Percentiles rank a stretch among this genome's conserved stretches.
These are phyloP conservation scores for Cephus cinctus DNA, from an alignment of 1,140 invertebrate genomes.

Conservation along the genomic window DNA sequence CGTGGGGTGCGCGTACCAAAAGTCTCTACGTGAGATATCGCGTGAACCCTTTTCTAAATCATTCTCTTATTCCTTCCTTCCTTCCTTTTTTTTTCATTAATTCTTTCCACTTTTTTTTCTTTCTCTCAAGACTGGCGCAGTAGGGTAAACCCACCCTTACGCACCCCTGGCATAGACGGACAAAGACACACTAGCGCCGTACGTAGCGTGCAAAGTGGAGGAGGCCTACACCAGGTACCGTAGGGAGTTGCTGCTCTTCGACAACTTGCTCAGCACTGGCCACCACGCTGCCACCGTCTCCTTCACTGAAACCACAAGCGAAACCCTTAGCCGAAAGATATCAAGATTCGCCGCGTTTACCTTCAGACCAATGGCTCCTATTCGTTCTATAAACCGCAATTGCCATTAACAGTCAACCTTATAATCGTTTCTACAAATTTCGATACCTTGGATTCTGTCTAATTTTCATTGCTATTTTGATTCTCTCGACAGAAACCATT, in stretches of 20 bases:
- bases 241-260: constrained; percentile 40
- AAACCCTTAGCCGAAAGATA: too few species aligned
- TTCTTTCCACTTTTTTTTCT: background rate
- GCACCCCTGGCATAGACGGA: constrained; percentile 31
- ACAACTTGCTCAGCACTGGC: constrained; percentile 42
- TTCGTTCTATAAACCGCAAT: too few species aligned
- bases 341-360: too few species aligned
- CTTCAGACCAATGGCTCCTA: too few species aligned
- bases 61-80: background rate
- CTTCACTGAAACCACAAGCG: constrained; percentile 45
- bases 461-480: too few species aligned
- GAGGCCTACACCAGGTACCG: constrained; percentile 45
- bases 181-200: constrained; percentile 26
- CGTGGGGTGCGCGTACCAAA: constrained; percentile 36
- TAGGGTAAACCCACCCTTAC: constrained; percentile 1
- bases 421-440: too few species aligned
- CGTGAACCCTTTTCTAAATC: background rate
- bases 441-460: too few species aligned
- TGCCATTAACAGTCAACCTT: too few species aligned
- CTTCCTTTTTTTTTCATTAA: background rate
- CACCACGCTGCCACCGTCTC: constrained; percentile 53
- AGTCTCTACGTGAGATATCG: background rate
- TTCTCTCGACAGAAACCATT: too few species aligned
- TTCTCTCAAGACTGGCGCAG: background rate
- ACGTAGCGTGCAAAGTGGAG: constrained; percentile 26